A percentile compares a stretch with the other conserved stretches of the same genome.
Evolutionary conservation across 2,113 vertebrate genomes (phyloP).

Genomic region (Fregetta grallaria): DNA sequence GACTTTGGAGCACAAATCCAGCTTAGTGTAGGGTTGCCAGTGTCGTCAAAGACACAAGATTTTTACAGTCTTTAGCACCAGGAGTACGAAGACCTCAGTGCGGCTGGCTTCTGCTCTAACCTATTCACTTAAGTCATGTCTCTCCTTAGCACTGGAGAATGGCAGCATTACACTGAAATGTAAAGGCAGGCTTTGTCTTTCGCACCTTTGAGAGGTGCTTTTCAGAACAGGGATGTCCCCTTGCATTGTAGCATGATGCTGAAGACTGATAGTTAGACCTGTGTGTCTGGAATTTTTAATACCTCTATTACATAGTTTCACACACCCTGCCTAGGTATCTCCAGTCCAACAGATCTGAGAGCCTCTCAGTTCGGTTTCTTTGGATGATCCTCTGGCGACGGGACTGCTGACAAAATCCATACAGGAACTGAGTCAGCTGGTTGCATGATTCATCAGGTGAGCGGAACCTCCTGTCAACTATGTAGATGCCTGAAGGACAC

Average conservation of each 20-base stretch:
- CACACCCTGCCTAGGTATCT: slow-evolving; percentile 90
- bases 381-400: slow-evolving; percentile 95
- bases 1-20: not conserved
- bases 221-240: not conserved
- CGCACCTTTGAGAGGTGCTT: not conserved
- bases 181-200: not conserved
- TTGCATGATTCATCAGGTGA: slow-evolving; percentile 93
- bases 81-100: not conserved
- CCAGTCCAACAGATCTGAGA: slow-evolving; percentile 95
- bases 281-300: not conserved
- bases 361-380: slow-evolving; percentile 91
- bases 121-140: not conserved
- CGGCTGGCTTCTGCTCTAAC: not conserved
- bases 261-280: not conserved
- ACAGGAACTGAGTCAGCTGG: slow-evolving; percentile 95
- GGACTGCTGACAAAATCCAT: slow-evolving; percentile 93
- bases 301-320: not conserved
- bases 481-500: slow-evolving; percentile 87
- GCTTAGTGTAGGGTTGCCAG: not conserved
- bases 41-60: not conserved
- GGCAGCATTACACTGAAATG: not conserved
- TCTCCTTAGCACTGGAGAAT: not conserved
- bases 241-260: not conserved
- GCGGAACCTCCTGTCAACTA: slow-evolving; percentile 90
- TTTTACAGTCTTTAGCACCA: not conserved